Evolutionary conservation across 2,113 vertebrate genomes (phyloP), one percentile per base, ranked within the genome.

Genomic region (Poeciliopsis retropinna): DNA sequence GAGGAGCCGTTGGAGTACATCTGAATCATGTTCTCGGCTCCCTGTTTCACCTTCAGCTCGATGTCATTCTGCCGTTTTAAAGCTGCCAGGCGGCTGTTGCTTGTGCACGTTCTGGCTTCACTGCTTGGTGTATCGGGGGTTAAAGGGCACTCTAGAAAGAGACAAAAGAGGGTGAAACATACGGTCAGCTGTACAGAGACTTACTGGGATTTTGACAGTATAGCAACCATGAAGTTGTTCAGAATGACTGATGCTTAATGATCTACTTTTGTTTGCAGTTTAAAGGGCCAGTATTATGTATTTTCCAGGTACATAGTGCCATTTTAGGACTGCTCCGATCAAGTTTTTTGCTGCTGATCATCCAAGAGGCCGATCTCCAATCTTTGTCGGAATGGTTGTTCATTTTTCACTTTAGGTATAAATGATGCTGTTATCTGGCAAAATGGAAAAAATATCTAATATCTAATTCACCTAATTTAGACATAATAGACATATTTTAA

Each of bases 21-120:
- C 91, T 97, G 97, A 91, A 99, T 99, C 98, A 99, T 99, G 91
- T 99, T 99, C 89, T 99, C 97, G 1, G 98, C 98, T 70, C 98
- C 98, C 84, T 99, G 97, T 86, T 99, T 99, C 88, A 99, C 98
- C 91, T 99, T 99, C 85, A 98, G 93, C 90, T 99, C 98, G 86
- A 99, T 99, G 94, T 99, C 96, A 71, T 97, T 94, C 86, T 99
- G 97, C 75, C 97, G 97, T 90, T 99, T 97, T 89, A 99, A 95
- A 77, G 96, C 97, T 60, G 95, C 96, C 82, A 99, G 92, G 80
- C 95, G 96, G 88, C 95, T 95, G 90, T 94, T 97, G 92, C 95
- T 97, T 11, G 95, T 95, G 89, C 94, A 92, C 88, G 94, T 95
- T 79, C 96, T 94, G 67, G 93, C 92, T 89, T 98, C 97, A 47